phyloP scores from a whole-genome alignment of 2,888 invertebrate species.

The Steinernema scapterisci region DNA sequence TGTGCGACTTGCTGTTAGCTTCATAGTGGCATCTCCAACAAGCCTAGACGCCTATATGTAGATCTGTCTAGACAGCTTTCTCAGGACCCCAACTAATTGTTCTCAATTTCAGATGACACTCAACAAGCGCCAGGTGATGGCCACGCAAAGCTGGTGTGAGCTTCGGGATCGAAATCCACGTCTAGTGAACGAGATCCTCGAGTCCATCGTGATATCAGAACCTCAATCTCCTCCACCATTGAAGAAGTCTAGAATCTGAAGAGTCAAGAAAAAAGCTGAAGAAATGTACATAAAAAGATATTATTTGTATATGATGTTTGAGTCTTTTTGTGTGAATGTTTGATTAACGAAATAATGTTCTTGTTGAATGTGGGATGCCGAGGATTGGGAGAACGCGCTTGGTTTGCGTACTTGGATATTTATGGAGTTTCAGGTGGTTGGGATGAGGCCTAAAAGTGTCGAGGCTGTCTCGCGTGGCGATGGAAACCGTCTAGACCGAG shows the following conservation, averaged over 20 bases:
- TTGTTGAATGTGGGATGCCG: not conserved
- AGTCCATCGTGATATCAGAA: constrained; percentile 54
- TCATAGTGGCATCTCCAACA: not conserved
- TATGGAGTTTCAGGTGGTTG: not conserved
- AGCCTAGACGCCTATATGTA: constrained; percentile 17
- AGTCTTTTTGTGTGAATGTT: not conserved
- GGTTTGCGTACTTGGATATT: not conserved
- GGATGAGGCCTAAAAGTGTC: too few species aligned
- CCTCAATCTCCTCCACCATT: constrained; percentile 14
- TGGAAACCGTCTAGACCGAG: too few species aligned
- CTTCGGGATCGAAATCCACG: constrained; percentile 80
- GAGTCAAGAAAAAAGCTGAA: not conserved
- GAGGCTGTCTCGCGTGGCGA: too few species aligned
- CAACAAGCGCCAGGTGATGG: constrained; percentile 48
- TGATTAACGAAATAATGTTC: not conserved
- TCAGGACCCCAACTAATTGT: not conserved
- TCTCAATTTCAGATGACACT: constrained; percentile 40
- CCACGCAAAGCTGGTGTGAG: constrained; percentile 76
- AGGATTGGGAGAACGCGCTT: not conserved
- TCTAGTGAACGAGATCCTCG: constrained; percentile 58
- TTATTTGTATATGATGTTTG: constrained; percentile 19
- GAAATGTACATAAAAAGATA: constrained; percentile 16
- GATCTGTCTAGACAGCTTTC: not conserved
- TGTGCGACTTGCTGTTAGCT: too few species aligned
- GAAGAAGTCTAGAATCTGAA: constrained; percentile 23